A percentile compares a stretch with the other conserved stretches of the same genome.
Evolutionary conservation across 2,113 vertebrate genomes (phyloP).

Genomic region (Neolamprologus caudopunctatus): DNA sequence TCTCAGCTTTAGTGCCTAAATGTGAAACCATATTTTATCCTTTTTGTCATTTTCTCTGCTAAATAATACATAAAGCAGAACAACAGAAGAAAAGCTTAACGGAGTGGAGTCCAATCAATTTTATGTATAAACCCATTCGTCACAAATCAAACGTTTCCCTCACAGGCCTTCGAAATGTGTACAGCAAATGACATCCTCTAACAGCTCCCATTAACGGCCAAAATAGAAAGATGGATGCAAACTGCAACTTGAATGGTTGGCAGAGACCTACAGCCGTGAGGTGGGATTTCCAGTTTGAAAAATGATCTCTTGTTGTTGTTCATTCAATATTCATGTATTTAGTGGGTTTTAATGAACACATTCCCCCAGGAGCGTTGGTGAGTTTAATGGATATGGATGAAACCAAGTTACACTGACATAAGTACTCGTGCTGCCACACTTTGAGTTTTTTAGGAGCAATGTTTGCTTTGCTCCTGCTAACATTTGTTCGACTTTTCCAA

Average conservation of each 20-base stretch:
- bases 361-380: background rate
- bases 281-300: background rate
- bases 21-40: background rate
- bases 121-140: background rate
- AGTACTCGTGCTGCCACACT: background rate
- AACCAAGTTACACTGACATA: background rate
- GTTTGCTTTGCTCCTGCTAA: accelerated
- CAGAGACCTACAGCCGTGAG: background rate
- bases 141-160: background rate
- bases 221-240: background rate
- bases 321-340: background rate
- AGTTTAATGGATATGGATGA: background rate
- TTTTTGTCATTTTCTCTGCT: background rate
- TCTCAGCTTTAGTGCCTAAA: background rate
- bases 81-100: background rate
- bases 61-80: background rate
- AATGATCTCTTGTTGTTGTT: background rate
- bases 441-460: background rate
- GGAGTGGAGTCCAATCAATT: background rate
- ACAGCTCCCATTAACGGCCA: background rate
- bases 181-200: background rate
- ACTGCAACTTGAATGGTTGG: background rate
- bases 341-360: background rate
- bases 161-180: background rate
- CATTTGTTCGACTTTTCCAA: background rate